Evolutionary conservation across 2,797 vertebrate genomes (phyloP).

Genomic region (Apogon talboti): DNA sequence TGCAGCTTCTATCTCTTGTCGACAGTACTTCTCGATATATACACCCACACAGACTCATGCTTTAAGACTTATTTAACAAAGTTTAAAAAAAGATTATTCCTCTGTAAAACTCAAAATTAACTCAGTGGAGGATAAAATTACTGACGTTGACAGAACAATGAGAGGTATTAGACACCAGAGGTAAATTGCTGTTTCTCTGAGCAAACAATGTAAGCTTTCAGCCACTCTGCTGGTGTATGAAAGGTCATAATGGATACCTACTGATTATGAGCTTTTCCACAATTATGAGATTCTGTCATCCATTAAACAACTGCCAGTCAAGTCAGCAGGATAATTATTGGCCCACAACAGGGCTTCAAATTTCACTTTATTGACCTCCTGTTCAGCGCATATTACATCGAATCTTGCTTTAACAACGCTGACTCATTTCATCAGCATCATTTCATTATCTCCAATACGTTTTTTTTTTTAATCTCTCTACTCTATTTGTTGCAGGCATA

Average conservation of each 20-base stretch:
- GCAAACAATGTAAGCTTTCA: not conserved
- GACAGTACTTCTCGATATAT: constrained; percentile 71
- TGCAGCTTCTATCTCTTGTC: constrained; percentile 70
- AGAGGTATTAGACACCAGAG: not conserved
- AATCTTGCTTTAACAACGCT: not conserved
- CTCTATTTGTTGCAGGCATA: too few relatives aligned
- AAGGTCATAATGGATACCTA: not conserved
- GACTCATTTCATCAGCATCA: too few relatives aligned
- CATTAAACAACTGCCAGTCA: not conserved
- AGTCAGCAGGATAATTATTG: not conserved
- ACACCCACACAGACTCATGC: too few relatives aligned
- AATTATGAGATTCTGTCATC: not conserved
- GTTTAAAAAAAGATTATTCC: not conserved
- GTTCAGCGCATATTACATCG: not conserved
- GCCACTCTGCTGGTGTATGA: not conserved
- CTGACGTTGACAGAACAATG: not conserved
- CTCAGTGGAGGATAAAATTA: not conserved
- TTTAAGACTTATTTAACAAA: too few relatives aligned
- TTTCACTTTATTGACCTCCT: not conserved
- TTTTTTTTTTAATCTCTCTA: too few relatives aligned
- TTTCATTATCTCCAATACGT: too few relatives aligned
- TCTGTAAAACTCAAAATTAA: not conserved
- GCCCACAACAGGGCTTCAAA: not conserved
- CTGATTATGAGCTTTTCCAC: not conserved
- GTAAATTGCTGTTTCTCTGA: not conserved